A percentile compares a stretch with the other conserved stretches of the same genome.
Conservation (phyloP, 2,888 invertebrate species). For the Mesochorus sp. region DNA sequence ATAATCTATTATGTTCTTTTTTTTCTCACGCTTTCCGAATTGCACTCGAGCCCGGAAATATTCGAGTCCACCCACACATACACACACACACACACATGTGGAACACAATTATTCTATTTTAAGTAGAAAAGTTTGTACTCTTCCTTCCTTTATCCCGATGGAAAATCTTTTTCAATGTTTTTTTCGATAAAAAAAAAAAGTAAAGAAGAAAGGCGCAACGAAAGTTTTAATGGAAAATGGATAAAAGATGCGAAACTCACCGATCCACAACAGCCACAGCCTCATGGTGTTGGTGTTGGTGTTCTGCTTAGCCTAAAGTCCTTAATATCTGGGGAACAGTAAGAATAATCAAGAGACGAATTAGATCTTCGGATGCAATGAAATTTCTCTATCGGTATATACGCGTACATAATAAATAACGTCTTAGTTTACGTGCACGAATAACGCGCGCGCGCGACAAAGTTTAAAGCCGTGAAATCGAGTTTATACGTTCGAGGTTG, state of each 20-base stretch:
- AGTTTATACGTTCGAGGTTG: constrained; percentile 16
- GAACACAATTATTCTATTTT: constrained; percentile 55
- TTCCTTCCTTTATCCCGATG: not conserved
- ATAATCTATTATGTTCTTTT: not conserved
- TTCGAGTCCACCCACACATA: not conserved
- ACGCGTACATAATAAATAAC: too few species aligned
- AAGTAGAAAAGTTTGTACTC: constrained; percentile 50
- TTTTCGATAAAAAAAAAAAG: not conserved
- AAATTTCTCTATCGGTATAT: constrained; percentile 6
- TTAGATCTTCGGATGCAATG: not conserved
- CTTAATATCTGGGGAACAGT: constrained; percentile 62
- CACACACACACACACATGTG: not conserved
- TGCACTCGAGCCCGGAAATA: not conserved
- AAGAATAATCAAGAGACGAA: constrained; percentile 21
- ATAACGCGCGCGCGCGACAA: constrained; percentile 12
- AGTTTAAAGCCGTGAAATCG: constrained; percentile 24
- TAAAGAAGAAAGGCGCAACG: not conserved
- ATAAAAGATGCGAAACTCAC: constrained; percentile 66
- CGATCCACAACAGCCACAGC: constrained; percentile 77
- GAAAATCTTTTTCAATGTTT: not conserved
- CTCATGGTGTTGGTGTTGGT: constrained; percentile 75
- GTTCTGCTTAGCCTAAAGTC: constrained; percentile 70
- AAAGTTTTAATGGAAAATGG: constrained; percentile 13
- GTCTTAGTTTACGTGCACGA: too few species aligned
- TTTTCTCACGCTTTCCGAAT: not conserved